These are phyloP conservation scores for Stramonita haemastoma DNA, from an alignment of 2,888 invertebrate species.

Conservation along the genomic window DNA sequence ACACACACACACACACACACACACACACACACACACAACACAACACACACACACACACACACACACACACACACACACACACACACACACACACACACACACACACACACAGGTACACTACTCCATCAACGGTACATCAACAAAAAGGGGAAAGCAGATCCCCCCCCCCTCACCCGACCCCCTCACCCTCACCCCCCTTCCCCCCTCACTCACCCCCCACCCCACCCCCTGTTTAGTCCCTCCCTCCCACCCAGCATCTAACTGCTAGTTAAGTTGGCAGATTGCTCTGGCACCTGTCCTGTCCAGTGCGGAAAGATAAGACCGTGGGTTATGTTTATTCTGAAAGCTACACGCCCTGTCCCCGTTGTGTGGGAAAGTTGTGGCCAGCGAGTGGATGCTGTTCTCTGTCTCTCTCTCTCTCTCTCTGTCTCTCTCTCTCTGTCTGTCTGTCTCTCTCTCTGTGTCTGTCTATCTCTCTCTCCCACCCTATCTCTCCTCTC, in stretches of 20 bases:
- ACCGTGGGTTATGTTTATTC: no score
- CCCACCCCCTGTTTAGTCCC: no score
- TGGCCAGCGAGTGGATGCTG: not conserved
- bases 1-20: not conserved
- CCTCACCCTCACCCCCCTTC: not conserved
- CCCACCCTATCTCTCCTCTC: no score
- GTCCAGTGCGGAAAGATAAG: no score
- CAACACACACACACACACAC: not conserved
- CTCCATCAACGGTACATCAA: not conserved
- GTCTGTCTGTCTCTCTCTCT: no score
- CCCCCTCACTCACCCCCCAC: not conserved
- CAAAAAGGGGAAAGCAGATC: not conserved
- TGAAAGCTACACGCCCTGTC: not conserved
- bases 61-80: constrained; percentile 6
- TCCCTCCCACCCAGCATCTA: no score
- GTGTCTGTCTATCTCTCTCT: no score
- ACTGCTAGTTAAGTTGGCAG: no score
- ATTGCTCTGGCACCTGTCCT: no score
- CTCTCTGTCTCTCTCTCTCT: no score
- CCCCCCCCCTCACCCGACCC: not conserved
- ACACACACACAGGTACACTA: not conserved
- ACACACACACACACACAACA: not conserved
- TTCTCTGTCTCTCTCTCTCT: not conserved
- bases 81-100: not conserved
- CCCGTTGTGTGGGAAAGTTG: not conserved